Conservation (phyloP, 2,888 invertebrate species). For the Sminthurides aquaticus region DNA sequence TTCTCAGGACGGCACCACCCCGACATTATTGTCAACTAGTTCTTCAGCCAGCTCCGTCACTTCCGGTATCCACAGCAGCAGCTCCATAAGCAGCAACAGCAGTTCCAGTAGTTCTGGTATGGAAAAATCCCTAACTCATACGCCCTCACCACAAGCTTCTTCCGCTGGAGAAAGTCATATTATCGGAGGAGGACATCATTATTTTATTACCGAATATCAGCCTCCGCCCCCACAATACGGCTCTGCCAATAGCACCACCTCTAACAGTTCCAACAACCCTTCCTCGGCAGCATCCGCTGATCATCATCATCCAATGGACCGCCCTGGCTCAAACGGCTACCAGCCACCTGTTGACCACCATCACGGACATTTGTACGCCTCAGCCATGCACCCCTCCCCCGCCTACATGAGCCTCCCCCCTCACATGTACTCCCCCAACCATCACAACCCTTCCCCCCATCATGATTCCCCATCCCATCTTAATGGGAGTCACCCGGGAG, state of each 20-base stretch:
- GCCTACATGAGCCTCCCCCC: not conserved
- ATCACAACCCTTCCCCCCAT: constrained; percentile 27
- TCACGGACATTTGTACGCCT: constrained; percentile 33
- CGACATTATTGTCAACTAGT: constrained; percentile 50
- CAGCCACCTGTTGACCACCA: constrained; percentile 52
- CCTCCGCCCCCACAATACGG: not conserved
- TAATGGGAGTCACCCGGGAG: not conserved
- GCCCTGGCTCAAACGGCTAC: constrained; percentile 48
- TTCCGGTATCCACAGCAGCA: constrained; percentile 22
- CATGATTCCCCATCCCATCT: constrained; percentile 9
- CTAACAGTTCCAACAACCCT: constrained; percentile 45
- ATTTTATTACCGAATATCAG: not conserved
- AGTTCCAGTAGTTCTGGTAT: constrained; percentile 39
- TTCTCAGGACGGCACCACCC: constrained; percentile 46
- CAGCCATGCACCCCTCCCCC: constrained; percentile 3
- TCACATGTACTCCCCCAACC: constrained; percentile 20
- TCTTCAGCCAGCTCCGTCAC: constrained; percentile 49
- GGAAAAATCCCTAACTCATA: constrained; percentile 17
- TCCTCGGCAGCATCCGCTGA: no score
- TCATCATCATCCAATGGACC: constrained; percentile 34
- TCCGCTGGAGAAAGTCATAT: not conserved
- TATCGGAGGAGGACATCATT: not conserved
- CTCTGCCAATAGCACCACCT: constrained; percentile 19
- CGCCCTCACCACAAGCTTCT: constrained; percentile 15
- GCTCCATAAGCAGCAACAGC: constrained; percentile 30